phyloP scores from a whole-genome alignment of 2,797 vertebrate genomes.

The Cygnus olor region DNA sequence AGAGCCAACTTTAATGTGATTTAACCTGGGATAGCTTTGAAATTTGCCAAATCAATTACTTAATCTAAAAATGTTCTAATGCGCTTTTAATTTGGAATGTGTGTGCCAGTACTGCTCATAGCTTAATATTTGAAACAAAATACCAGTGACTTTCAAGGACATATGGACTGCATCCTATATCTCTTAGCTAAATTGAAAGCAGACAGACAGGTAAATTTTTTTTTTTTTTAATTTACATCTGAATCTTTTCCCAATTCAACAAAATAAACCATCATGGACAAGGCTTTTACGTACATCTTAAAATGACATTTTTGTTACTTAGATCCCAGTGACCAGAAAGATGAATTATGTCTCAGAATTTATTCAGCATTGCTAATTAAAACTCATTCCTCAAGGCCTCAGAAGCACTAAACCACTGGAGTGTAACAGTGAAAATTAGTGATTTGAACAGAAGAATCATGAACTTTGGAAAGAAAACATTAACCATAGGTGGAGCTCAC shows the following conservation, averaged over 20 bases:
- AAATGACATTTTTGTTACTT: constrained; percentile 49
- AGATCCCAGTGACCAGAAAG: constrained; percentile 64
- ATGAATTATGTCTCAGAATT: constrained; percentile 70
- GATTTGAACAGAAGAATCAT: constrained; percentile 73
- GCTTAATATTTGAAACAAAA: constrained; percentile 5
- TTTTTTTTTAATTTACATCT: background rate
- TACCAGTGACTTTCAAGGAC: background rate
- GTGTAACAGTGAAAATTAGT: constrained; percentile 71
- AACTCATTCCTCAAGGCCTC: constrained; percentile 73
- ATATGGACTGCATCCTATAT: background rate
- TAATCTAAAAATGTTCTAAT: constrained; percentile 46
- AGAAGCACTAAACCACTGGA: constrained; percentile 67
- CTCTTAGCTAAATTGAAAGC: background rate
- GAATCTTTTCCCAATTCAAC: background rate
- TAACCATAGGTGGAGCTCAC: constrained; percentile 27
- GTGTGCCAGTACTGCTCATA: constrained; percentile 18
- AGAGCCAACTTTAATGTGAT: constrained; percentile 42
- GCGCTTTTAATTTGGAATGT: constrained; percentile 34
- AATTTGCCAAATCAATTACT: constrained; percentile 56
- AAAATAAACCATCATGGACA: background rate
- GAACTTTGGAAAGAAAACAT: constrained; percentile 79
- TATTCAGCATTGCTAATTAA: constrained; percentile 74
- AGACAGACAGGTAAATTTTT: constrained; percentile 7
- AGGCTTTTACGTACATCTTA: constrained; percentile 11
- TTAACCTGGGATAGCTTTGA: constrained; percentile 56